Base-by-base conservation (phyloP, 53 echinoderm and acorn worm genomes). In the Henricia sp. region DNA sequence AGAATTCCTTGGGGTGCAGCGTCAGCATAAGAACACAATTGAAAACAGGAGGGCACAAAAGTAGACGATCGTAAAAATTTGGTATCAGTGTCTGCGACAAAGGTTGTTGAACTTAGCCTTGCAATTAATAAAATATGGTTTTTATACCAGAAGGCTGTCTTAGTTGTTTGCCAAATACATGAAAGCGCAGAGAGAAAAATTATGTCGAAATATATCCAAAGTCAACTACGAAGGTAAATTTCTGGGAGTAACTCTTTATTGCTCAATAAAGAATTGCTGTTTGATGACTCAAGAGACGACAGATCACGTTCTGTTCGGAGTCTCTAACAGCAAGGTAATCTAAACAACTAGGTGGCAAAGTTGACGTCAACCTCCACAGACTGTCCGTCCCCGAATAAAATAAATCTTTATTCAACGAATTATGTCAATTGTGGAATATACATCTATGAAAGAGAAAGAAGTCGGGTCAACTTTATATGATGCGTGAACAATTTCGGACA, bases 311-410 rank as follows among this genome's bases (percentile, higher is more conserved):
- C n/a, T n/a, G n/a, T n/a, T n/a, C 44, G 19, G 1, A 16, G 25
- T 38, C 24, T 73, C 51, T 37, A 2, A 39, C 75, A 19, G 39
- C 75, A 55, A 57, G 75, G 58, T 56, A 75, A 75, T 41, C 75
- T 0, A 75, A 75, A 75, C 75, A 75, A 5, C 58, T 16, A 40
- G 29, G 75, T 75, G 75, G 39, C 75, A 75, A 75, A 75, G 75
- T 75, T 75, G 75, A 75, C 41, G 58, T 56, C 10, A 75, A 57
- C 29, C 37, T n/a, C n/a, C n/a, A n/a, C 8, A 57, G 75, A 57
- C 58, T 58, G 75, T 28, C 57, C 56, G 58, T n/a, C 13, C 52
- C 11, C 26, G 57, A 37, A 72, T 40, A 67, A 39, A 16, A n/a
- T n/a, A n/a, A n/a, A n/a, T n/a, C 28, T 51, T 36, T 28, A 58